A percentile compares a stretch with the other conserved stretches of the same genome.
Evolutionary conservation across 2,888 invertebrate genomes (phyloP).

Genomic region (Ecliptopera silaceata): DNA sequence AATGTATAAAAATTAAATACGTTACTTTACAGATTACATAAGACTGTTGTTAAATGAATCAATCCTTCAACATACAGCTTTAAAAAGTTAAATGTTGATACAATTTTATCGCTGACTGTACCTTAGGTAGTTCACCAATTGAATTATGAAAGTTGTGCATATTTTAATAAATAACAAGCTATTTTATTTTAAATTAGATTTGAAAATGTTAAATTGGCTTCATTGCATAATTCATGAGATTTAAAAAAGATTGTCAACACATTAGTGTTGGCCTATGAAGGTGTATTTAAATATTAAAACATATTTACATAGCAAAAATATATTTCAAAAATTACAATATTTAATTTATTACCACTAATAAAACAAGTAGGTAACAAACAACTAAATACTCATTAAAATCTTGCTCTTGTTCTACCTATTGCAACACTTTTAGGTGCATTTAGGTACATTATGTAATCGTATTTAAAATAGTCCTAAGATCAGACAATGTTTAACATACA

Average conservation of each 20-base stretch:
- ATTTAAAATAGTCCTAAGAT: too few relatives aligned
- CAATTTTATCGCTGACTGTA: not conserved
- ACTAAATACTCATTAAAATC: too few relatives aligned
- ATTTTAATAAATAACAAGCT: conserved; percentile 29
- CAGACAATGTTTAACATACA: too few relatives aligned
- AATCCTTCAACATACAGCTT: too few relatives aligned
- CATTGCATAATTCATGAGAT: conserved; percentile 26
- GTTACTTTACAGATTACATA: too few relatives aligned
- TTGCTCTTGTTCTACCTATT: too few relatives aligned
- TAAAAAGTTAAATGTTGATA: too few relatives aligned
- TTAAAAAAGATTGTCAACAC: conserved; percentile 15
- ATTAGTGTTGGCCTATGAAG: conserved; percentile 5
- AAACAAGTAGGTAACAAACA: too few relatives aligned
- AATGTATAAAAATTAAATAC: too few relatives aligned
- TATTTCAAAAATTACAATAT: conserved; percentile 10
- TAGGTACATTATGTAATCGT: too few relatives aligned
- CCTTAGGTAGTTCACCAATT: conserved; percentile 20
- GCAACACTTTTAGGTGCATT: too few relatives aligned
- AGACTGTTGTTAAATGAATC: too few relatives aligned
- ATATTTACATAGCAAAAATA: conserved; percentile 3
- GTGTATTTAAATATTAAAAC: conserved; percentile 13
- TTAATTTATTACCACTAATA: conserved; percentile 2
- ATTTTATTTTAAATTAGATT: conserved; percentile 10
- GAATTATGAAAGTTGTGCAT: conserved; percentile 31
- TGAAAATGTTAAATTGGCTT: conserved; percentile 13